Base-by-base conservation (phyloP, 2,113 vertebrate species). In the Thamnaconus septentrionalis region DNA sequence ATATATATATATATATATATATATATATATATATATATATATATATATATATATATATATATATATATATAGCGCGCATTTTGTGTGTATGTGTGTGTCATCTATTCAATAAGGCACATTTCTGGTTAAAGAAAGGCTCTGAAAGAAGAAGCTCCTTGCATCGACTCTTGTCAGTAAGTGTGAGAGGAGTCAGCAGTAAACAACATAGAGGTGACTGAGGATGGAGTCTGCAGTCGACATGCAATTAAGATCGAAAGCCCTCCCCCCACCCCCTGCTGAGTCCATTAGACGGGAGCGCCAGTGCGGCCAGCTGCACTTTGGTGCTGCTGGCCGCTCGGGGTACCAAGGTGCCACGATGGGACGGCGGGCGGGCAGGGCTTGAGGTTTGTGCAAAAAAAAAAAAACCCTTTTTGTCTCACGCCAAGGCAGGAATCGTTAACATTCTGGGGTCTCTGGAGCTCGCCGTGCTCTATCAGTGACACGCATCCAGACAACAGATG, bases 61-160 rank as follows among this genome's bases (percentile, higher is more conserved):
- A 31, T 31, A 31, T 31, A 31, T 31, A 31, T 31, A 31, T 31
- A 31, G 18, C 1, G 18, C 18, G 18, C 18, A 31, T 31, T 31
- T 31, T 31, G 18, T 31, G 18, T 31, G 44, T 45, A 7, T 45
- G 44, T 45, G 44, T 82, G 78, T 76, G 80, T 79, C 76, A 80
- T 87, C 80, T 83, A 79, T 79, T 84, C 58, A 71, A 76, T 92
- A 93, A 93, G 92, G 92, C 92, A 93, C 92, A 60, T 86, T 78
- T 87, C 80, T 78, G 92, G 90, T 90, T 83, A 90, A 92, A 90
- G 82, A 91, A 92, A 92, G 90, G 91, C 90, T 90, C 82, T 78
- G 88, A 85, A 91, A 88, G 67, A 91, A 88, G 67, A 91, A 92
- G 89, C 86, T 44, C 87, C 86, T 85, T 87, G 87, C 87, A 87